Evolutionary conservation across 37 sponge, comb jelly and placozoan genomes (phyloP).

Genomic region (Ephydatia muelleri): DNA sequence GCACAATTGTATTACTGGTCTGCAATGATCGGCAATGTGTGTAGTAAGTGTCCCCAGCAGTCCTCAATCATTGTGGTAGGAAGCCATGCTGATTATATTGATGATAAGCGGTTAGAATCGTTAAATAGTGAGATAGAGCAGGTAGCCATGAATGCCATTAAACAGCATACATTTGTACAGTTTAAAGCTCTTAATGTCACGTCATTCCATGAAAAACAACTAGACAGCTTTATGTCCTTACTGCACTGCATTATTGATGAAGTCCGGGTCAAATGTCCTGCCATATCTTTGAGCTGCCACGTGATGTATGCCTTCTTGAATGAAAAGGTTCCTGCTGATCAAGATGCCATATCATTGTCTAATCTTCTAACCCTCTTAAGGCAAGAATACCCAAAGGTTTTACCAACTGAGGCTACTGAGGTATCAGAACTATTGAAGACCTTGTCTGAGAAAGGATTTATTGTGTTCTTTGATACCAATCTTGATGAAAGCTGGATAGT

Average conservation of each 20-base stretch:
- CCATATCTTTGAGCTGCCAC: not conserved
- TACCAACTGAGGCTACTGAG: not conserved
- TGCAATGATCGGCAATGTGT: not conserved
- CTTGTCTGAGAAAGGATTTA: slow-evolving; percentile 1
- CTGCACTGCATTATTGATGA: too few species aligned
- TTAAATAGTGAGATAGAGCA: not conserved
- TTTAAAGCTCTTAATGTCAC: not conserved
- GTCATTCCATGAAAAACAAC: not conserved
- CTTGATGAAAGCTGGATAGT: slow-evolving; percentile 13
- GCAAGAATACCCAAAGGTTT: not conserved
- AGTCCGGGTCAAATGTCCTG: too few species aligned
- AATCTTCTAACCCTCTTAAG: not conserved
- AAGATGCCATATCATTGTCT: not conserved
- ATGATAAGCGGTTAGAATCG: not conserved
- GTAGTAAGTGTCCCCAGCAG: not conserved
- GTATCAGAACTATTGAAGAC: not conserved
- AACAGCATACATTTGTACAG: not conserved
- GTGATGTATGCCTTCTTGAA: slow-evolving; percentile 15
- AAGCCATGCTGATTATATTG: slow-evolving; percentile 2
- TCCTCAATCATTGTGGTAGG: not conserved
- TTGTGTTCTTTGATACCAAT: slow-evolving; percentile 8
- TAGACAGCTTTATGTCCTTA: not conserved
- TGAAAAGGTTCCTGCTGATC: not conserved
- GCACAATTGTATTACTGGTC: slow-evolving; percentile 8
- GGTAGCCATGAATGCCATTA: not conserved